Base-by-base conservation (phyloP, 2,797 vertebrate genomes). In the Oophaga sylvatica region DNA sequence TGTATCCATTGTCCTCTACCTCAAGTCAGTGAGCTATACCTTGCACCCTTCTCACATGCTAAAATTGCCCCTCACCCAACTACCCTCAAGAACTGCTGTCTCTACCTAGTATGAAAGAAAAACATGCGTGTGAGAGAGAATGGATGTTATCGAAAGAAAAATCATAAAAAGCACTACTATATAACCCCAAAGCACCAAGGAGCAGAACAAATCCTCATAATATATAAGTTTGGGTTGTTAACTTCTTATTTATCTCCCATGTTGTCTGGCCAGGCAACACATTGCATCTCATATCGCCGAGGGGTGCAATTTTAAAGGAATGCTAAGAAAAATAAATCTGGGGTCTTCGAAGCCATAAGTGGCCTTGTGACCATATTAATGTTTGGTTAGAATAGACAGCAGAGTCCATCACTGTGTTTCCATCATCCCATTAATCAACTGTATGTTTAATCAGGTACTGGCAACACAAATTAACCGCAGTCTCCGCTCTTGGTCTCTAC, bases 1-100 rank as follows among this genome's bases (percentile, higher is more conserved):
- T 90, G 8, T 75, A 3, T 88, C 89, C 82, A 90, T 91, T 20
- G 90, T 91, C 90, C 85, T 81, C 0, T 93, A 82, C 83, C 91
- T 89, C 89, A 80, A 79, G 92, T 92, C 92, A 90, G 80, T 68
- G 90, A 92, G 93, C 94, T 93, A 88, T 94, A 93, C 93, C 92
- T 90, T 91, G 91, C 92, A 63, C 92, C 90, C 90, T 2, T 89
- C 90, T 87, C 95, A 95, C 95, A 68, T 96, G 91, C 95, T 87
- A 93, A 91, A 93, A 90, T 85, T 77, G 92, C 91, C 92, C 90
- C 89, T 68, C 16, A 10, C 76, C 75, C 86, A 91, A 90, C 91
- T 88, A 79, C 65, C 93, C 92, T 90, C 92, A 93, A 93, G 1
- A 86, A 76, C 65, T 92, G 94, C 94, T 93, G 95, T 93, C 94